Percentiles rank a stretch among this genome's conserved stretches.
These are phyloP conservation scores for Engystomops pustulosus DNA, from an alignment of 2,113 vertebrate species.

Conservation along the genomic window DNA sequence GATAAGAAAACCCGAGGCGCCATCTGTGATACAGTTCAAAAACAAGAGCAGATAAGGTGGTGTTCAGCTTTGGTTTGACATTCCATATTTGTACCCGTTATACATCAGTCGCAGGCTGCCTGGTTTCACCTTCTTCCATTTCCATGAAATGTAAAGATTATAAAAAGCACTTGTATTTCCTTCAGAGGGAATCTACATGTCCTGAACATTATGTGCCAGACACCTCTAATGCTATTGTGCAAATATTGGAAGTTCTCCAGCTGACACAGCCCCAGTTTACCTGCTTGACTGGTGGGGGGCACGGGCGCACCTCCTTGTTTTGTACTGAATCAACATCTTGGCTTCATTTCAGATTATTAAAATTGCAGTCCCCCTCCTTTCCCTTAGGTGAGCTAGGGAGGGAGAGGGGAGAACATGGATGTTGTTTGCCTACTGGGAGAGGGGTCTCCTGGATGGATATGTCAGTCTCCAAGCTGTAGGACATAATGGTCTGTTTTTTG, in stretches of 20 bases:
- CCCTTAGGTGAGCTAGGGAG: no score
- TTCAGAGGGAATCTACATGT: neutral
- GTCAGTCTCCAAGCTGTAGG: neutral
- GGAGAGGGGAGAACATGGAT: neutral
- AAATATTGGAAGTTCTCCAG: slow-evolving; percentile 40
- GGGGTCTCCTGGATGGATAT: neutral
- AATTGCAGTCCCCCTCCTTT: neutral
- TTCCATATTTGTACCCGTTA: neutral
- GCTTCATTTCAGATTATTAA: slow-evolving; percentile 20
- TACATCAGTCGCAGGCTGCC: neutral
- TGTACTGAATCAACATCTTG: slow-evolving; percentile 28
- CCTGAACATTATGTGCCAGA: slow-evolving; percentile 43
- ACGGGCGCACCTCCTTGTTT: neutral
- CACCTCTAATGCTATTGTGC: slow-evolving; percentile 49
- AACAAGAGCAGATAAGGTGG: no score
- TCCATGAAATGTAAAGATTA: slow-evolving; percentile 3
- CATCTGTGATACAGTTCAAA: no score
- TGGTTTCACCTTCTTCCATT: slow-evolving; percentile 33
- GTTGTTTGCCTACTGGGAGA: neutral
- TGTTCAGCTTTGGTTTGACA: no score
- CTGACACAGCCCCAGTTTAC: slow-evolving; percentile 22
- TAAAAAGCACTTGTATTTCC: slow-evolving; percentile 6
- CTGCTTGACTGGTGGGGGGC: slow-evolving; percentile 10
- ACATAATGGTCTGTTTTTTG: neutral
- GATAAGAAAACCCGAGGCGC: no score